A percentile compares a stretch with the other conserved stretches of the same genome.
Conservation (phyloP, 2,797 vertebrate species). For the Dendrocincla fuliginosa region DNA sequence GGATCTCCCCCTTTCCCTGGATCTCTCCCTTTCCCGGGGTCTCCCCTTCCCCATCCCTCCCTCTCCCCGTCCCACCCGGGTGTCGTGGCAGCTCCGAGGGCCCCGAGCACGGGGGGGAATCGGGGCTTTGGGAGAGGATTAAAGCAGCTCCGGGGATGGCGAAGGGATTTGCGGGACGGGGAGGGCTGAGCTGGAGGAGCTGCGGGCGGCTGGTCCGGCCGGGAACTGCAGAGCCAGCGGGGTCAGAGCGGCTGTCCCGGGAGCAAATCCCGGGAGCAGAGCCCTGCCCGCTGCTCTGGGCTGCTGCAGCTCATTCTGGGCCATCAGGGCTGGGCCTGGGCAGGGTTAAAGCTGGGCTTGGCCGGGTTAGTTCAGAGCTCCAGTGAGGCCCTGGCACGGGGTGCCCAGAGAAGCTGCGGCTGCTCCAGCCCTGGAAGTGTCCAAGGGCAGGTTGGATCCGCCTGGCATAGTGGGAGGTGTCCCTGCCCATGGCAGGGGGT, state of each 20-base stretch:
- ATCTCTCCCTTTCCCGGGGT: neutral
- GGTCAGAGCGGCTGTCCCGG: neutral
- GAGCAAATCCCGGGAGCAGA: neutral
- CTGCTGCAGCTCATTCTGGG: neutral
- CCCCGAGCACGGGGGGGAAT: neutral
- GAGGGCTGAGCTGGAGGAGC: neutral
- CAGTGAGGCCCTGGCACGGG: neutral
- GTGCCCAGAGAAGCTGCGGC: neutral
- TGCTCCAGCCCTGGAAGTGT: neutral
- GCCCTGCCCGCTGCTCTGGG: neutral
- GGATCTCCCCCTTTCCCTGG: no score
- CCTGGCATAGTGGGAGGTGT: neutral
- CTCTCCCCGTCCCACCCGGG: fast-evolving
- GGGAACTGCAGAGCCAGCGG: neutral
- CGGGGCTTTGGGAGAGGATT: neutral
- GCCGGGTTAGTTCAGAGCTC: neutral
- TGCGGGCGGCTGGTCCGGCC: neutral
- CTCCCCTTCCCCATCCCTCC: neutral
- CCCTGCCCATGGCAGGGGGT: neutral
- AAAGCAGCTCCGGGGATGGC: neutral
- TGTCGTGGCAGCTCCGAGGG: neutral
- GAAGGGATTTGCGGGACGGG: neutral
- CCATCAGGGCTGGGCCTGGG: fast-evolving
- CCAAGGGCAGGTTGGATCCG: neutral
- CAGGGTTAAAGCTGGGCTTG: neutral